phyloP scores from a whole-genome alignment of 2,113 vertebrate genomes.

The Polyodon spathula region DNA sequence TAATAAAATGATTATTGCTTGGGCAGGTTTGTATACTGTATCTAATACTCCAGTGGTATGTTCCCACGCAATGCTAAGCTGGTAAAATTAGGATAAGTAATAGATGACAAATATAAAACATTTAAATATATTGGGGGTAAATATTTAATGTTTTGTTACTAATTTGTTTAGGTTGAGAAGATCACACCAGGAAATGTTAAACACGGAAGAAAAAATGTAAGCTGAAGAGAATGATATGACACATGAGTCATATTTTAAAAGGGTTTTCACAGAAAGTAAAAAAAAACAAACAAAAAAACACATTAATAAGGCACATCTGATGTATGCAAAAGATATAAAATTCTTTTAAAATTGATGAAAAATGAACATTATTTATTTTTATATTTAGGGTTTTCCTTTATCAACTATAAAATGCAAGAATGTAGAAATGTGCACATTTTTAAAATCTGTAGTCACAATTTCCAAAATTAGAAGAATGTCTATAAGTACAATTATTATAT shows the following conservation, averaged over 20 bases:
- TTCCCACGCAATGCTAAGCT: conserved; percentile 39
- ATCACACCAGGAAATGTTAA: conserved; percentile 48
- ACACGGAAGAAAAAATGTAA: conserved; percentile 25
- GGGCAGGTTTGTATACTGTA: conserved; percentile 46
- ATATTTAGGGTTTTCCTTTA: no score
- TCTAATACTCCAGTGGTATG: conserved; percentile 39
- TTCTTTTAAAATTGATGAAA: background rate
- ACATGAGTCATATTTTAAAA: background rate
- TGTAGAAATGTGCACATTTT: no score
- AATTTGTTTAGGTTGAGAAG: conserved; percentile 50
- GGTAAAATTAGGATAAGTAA: conserved; percentile 58
- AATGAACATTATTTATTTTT: background rate
- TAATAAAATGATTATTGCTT: conserved; percentile 49
- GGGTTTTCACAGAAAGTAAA: background rate
- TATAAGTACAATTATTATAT: no score
- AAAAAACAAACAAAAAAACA: background rate
- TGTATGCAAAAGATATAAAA: background rate
- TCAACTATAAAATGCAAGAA: no score
- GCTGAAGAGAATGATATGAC: background rate
- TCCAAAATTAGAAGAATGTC: no score
- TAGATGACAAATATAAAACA: conserved; percentile 61
- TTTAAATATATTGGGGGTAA: conserved; percentile 56
- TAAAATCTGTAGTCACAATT: no score
- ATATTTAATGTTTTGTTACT: conserved; percentile 30
- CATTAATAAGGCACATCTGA: background rate